phyloP scores from a whole-genome alignment of 2,113 vertebrate species.

The Glaucomys volans region DNA sequence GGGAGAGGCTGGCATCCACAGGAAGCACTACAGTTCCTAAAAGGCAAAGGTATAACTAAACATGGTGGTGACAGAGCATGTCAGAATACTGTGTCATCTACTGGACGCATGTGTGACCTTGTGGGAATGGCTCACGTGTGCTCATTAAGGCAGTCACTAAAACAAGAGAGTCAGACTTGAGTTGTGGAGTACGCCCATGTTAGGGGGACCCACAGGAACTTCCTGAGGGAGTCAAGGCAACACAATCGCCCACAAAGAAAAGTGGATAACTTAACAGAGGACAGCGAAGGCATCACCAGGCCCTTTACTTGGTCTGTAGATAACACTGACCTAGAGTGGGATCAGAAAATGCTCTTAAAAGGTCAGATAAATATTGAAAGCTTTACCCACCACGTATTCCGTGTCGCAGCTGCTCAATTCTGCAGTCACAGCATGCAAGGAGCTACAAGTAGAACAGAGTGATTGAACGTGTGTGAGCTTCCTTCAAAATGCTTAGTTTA shows the following conservation, averaged over 20 bases:
- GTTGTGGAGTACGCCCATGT: accelerated
- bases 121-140: not conserved
- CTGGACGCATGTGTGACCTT: not conserved
- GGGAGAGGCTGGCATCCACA: not conserved
- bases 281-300: not conserved
- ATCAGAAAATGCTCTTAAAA: not conserved
- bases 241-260: not conserved
- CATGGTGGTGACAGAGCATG: not conserved
- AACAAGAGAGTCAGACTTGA: not conserved
- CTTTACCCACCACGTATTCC: not conserved
- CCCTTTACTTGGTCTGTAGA: not conserved
- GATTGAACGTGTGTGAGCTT: not conserved
- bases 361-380: not conserved
- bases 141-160: not conserved
- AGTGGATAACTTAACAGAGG: not conserved
- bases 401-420: not conserved
- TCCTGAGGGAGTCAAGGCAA: not conserved
- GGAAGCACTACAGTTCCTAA: not conserved
- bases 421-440: not conserved
- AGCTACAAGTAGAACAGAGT: not conserved
- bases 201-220: accelerated
- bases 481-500: not conserved
- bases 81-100: not conserved
- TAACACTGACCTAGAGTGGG: not conserved
- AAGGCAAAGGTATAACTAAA: not conserved